Conservation (phyloP, 23 tunicate genomes). For the Clavelina lepadiformis region DNA sequence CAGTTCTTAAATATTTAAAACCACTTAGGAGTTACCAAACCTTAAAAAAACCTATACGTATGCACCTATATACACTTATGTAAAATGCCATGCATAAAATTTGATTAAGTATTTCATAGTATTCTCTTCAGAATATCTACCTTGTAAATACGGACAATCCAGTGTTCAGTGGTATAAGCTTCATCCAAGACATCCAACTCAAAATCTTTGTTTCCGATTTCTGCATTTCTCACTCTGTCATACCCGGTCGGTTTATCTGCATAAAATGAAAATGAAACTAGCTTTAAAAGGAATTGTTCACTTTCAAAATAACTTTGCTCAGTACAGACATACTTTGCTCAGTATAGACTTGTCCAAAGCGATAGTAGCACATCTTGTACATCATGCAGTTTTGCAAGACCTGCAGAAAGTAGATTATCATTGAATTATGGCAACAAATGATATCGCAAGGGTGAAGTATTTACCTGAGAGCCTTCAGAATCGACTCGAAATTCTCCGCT, state of each 20-base stretch:
- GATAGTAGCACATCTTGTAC: constrained; percentile 98
- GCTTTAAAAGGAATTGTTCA: not conserved
- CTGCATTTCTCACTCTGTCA: constrained; percentile 87
- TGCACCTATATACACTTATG: no score
- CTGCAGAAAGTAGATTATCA: no score
- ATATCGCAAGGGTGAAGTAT: no score
- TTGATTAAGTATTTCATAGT: no score
- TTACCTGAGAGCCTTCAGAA: constrained; percentile 89
- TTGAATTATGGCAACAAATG: no score
- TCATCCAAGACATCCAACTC: constrained; percentile 97
- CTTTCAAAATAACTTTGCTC: no score
- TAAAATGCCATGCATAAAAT: no score
- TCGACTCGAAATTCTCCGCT: constrained; percentile 97
- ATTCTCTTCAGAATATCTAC: no score
- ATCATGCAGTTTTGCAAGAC: constrained; percentile 89
- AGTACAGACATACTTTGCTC: constrained; percentile 79
- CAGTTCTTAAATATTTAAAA: no score
- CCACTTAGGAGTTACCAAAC: no score
- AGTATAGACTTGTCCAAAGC: constrained; percentile 96
- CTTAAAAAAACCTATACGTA: no score
- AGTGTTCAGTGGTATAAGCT: constrained; percentile 95
- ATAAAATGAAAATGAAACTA: not conserved
- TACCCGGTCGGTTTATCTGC: constrained; percentile 94
- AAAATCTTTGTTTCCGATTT: constrained; percentile 97
- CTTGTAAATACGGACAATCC: constrained; percentile 94